Base-by-base conservation (phyloP, 2,888 invertebrate genomes). In the Ormyrus rosae region DNA sequence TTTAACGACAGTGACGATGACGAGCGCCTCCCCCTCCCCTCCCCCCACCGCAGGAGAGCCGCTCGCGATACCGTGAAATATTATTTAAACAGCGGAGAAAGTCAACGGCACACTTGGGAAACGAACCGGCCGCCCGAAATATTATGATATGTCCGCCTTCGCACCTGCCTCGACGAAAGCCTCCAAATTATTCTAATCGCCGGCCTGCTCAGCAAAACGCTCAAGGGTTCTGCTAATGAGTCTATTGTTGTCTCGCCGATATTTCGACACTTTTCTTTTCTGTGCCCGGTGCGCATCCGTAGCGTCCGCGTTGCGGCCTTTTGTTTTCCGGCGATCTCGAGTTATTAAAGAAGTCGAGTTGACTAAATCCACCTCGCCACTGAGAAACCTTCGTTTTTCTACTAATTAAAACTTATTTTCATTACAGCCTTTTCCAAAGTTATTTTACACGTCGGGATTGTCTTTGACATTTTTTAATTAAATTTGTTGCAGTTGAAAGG, bases 51-150 rank as follows among this genome's bases (percentile, higher is more conserved):
- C 58, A 56, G 55, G 55, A 72, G 34, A 78, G 67, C 76, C 80
- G 64, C 50, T 76, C 78, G 64, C 50, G 80, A 82, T 71, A 79
- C 78, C 81, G 79, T 83, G 77, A 83, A 83, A 83, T 83, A 82
- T 83, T 82, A 73, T 82, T 82, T 73, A 82, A 80, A 82, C 77
- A 83, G 74, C 53, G 68, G 81, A 82, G 82, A 83, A 83, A 82
- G 83, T 81, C 75, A 80, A 79, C 80, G 82, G 69, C 83, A 82
- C 64, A 83, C 81, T 82, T 83, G 82, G 77, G 76, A 83, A 83
- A 74, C 77, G 75, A 80, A 82, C 61, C 78, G 63, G n/a, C 63
- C 58, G 56, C 50, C 79, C 81, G 71, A 83, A 81, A 81, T 83
- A 73, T 73, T 79, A 73, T 81, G 48, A 73, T 72, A 60, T 55